Evolutionary conservation across 2,797 vertebrate genomes (phyloP).

Genomic region (Anomalospiza imberbis): DNA sequence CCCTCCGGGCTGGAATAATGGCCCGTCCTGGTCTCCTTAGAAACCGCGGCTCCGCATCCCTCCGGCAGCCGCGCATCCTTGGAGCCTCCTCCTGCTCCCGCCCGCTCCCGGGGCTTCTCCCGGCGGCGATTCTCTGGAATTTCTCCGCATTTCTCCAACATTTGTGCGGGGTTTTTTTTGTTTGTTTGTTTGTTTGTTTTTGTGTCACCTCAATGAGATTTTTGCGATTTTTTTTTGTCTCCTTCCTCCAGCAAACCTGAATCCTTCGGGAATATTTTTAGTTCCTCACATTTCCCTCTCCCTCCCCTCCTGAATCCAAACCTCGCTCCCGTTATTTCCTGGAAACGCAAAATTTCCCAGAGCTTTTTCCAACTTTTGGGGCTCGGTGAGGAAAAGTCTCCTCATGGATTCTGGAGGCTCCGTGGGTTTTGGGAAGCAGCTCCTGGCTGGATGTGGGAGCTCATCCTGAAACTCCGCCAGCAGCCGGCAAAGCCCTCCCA

Average conservation of each 20-base stretch:
- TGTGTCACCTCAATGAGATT: background rate
- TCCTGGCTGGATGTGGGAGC: background rate
- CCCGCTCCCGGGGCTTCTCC: background rate
- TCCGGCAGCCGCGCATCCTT: conserved; percentile 11
- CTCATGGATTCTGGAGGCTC: background rate
- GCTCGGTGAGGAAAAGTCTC: background rate
- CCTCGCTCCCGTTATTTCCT: background rate
- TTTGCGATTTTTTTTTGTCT: background rate
- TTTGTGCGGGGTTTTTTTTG: fast-evolving
- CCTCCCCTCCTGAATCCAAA: background rate
- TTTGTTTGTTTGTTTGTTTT: background rate
- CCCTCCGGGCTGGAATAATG: background rate
- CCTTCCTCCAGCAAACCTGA: background rate
- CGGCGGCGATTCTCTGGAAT: background rate
- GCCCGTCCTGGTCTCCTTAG: conserved; percentile 48
- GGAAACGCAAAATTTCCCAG: background rate
- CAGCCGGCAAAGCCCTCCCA: background rate
- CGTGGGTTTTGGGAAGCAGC: background rate
- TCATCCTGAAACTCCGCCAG: background rate
- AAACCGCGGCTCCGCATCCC: background rate
- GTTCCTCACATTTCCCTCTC: fast-evolving
- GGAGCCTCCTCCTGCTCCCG: background rate
- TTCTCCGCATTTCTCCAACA: background rate
- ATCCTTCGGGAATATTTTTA: background rate
- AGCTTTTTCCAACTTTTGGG: background rate